Evolutionary conservation across 2,888 invertebrate genomes (phyloP).

Genomic region (Cryptus armator): DNA sequence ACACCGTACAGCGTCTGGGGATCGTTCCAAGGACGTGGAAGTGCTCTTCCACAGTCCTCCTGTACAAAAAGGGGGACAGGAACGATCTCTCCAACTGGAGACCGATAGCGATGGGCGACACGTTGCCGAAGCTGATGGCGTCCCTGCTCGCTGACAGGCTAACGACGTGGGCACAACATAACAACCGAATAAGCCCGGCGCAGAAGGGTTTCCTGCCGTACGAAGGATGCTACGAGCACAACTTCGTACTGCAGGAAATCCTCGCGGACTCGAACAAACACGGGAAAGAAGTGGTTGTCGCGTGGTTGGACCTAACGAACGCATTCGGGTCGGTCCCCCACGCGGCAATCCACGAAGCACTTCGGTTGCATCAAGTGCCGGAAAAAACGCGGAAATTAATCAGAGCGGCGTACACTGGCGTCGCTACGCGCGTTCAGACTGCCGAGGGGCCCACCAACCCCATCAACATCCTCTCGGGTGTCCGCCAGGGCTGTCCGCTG

Average conservation of each 20-base stretch:
- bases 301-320: constrained; percentile 82
- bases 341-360: constrained; percentile 69
- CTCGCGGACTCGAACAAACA: constrained; percentile 57
- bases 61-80: constrained; percentile 49
- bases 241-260: constrained; percentile 75
- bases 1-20: constrained; percentile 38
- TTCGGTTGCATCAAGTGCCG: background rate
- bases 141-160: constrained; percentile 70
- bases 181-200: constrained; percentile 57
- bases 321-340: constrained; percentile 83
- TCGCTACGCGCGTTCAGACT: constrained; percentile 62
- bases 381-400: constrained; percentile 56
- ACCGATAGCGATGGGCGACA: constrained; percentile 74
- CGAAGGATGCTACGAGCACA: constrained; percentile 78
- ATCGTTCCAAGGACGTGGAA: constrained; percentile 59
- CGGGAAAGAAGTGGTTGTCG: constrained; percentile 71
- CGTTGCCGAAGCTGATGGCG: constrained; percentile 70
- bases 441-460: constrained; percentile 50
- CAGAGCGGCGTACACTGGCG: constrained; percentile 68
- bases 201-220: constrained; percentile 80
- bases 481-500: constrained; percentile 77
- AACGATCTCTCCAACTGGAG: constrained; percentile 72
- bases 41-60: constrained; percentile 51
- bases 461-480: constrained; percentile 75
- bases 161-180: constrained; percentile 65